Evolutionary conservation across 2,113 vertebrate species (phyloP).

Genomic region (Beaufortia kweichowensis): DNA sequence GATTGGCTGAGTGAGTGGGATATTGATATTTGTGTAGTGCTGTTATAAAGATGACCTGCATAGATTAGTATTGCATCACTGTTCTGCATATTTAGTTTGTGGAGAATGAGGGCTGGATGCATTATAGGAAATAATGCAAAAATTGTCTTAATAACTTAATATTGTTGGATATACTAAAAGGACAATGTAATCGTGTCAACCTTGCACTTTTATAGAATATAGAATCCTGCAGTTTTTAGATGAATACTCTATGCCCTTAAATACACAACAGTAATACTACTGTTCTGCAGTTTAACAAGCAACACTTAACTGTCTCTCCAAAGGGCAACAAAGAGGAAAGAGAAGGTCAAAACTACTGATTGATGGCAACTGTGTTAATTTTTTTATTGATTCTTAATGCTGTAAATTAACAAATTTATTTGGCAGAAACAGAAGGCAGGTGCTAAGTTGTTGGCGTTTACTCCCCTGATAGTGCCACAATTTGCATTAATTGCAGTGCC

Average conservation of each 20-base stretch:
- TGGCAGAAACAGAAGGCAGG: slow-evolving; percentile 93
- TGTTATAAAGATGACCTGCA: slow-evolving; percentile 68
- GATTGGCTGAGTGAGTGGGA: slow-evolving; percentile 71
- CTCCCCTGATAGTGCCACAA: slow-evolving; percentile 85
- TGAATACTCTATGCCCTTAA: background rate
- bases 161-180: background rate
- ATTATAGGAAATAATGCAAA: no score
- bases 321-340: slow-evolving; percentile 25
- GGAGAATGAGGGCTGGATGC: no score
- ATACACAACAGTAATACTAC: background rate
- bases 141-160: no score
- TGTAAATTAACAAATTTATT: slow-evolving; percentile 97
- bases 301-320: slow-evolving; percentile 31
- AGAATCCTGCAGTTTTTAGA: background rate
- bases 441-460: slow-evolving; percentile 82
- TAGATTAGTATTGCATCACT: slow-evolving; percentile 78
- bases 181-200: background rate
- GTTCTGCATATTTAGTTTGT: no score
- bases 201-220: no score
- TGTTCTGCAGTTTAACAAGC: slow-evolving; percentile 24
- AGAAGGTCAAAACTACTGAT: slow-evolving; percentile 73
- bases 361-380: slow-evolving; percentile 95
- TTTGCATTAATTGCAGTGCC: slow-evolving; percentile 95
- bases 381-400: slow-evolving; percentile 99
- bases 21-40: slow-evolving; percentile 83